A percentile compares a stretch with the other conserved stretches of the same genome.
These are phyloP conservation scores for Hemitrygon akajei DNA, from an alignment of 2,797 vertebrate species.

Conservation along the genomic window DNA sequence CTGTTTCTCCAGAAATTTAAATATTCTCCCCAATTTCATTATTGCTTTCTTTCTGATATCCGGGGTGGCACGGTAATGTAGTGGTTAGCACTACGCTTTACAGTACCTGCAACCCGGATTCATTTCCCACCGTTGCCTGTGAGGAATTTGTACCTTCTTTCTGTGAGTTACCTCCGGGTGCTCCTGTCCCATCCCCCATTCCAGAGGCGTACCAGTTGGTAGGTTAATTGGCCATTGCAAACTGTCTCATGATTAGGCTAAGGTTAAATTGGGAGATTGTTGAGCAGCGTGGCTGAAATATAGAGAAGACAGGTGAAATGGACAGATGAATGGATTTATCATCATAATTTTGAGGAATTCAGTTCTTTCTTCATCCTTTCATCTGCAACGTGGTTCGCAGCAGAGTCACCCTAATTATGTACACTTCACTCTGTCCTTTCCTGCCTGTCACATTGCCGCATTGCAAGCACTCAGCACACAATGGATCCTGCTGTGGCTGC, in stretches of 20 bases:
- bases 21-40: neutral
- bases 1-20: neutral
- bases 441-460: neutral
- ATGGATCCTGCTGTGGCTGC: neutral
- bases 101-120: no score
- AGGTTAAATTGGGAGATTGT: no score
- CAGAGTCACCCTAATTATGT: neutral
- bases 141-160: no score
- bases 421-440: neutral
- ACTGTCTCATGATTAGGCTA: no score
- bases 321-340: neutral
- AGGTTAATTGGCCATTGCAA: no score
- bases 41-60: neutral
- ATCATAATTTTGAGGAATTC: neutral
- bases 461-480: neutral
- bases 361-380: neutral
- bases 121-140: no score
- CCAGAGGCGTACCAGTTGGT: no score
- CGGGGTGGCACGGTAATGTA: neutral
- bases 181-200: no score
- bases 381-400: neutral
- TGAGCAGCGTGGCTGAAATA: neutral
- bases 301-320: neutral
- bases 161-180: no score
- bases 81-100: no score